Base-by-base conservation (phyloP, 2,113 vertebrate genomes). In the Sebastes schlegelii region DNA sequence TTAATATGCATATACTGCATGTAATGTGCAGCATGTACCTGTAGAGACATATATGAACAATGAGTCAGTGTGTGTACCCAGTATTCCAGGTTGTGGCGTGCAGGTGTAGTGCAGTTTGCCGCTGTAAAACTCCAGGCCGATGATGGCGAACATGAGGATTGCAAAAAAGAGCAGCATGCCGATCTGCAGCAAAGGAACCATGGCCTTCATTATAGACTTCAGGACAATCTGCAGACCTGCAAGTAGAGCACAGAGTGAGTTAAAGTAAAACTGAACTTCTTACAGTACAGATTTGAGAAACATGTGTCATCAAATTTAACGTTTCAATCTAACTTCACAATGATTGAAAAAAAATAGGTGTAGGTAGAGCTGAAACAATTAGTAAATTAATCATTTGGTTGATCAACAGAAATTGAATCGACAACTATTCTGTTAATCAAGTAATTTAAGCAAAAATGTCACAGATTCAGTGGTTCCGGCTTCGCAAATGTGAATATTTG, bases 181-280 rank as follows among this genome's bases (percentile, higher is more conserved):
- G 0, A 99, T 99, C 96, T 99, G 98, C 72, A 99, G 97, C 54
- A 99, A 96, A 66, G 98, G 98, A 69, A 99, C 97, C 98, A 99
- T 99, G 76, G 98, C 98, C 95, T 99, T 99, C 97, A 99, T 99
- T 88, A 99, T 99, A 77, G 98, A 99, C 93, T 99, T 99, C 89
- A 99, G 82, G 67, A 99, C 98, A 5, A 99, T 99, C 95, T 99
- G 98, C 74, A 99, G 94, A 94, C 98, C 98, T 99, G 73, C 12
- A 75, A 8, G 65, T 6, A 79, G 13, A 80, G 23, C 45, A 75
- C 54, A 86, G 43, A 88, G 63, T 14, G 23, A 68, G 55, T 52
- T 57, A 2, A 55, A 12, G 43, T 16, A 1, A 52, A 54, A 63
- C 26, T 26, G 26, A 2, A 26, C 26, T 26, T 26, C 26, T 26